Conservation (phyloP, 2,797 vertebrate species). For the Agapornis canus region DNA sequence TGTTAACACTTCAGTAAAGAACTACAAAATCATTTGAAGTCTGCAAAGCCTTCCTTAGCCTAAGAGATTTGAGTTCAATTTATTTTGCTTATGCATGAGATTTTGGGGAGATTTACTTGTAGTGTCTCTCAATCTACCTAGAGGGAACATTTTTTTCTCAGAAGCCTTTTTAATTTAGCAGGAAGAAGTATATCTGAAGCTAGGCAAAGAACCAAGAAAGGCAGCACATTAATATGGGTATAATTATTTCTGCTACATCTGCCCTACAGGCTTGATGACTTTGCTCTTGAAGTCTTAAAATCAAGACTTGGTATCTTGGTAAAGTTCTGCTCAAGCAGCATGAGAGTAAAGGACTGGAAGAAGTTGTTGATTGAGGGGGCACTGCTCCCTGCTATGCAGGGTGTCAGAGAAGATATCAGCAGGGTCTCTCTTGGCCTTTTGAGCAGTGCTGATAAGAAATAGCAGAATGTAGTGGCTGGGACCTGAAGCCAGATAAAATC, state of each 20-base stretch:
- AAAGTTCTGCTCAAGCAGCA: background rate
- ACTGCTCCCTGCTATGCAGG: background rate
- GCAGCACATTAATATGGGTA: background rate
- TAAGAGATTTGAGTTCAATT: constrained; percentile 37
- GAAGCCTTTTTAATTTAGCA: constrained; percentile 9
- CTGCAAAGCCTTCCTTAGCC: constrained; percentile 31
- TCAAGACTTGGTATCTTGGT: background rate
- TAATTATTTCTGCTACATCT: constrained; percentile 27
- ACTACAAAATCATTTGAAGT: constrained; percentile 6
- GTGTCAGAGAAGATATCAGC: background rate
- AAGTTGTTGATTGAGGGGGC: background rate
- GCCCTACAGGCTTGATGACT: background rate
- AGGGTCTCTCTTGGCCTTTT: background rate
- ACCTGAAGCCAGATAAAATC: background rate
- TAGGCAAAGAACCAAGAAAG: background rate
- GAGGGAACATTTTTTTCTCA: background rate
- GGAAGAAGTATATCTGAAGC: background rate
- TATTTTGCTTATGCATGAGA: constrained; percentile 40
- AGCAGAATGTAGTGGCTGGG: background rate
- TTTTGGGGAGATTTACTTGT: constrained; percentile 15
- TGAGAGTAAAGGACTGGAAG: background rate
- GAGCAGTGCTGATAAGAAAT: background rate
- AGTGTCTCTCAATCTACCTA: background rate
- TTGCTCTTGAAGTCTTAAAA: constrained; percentile 15
- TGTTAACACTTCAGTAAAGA: constrained; percentile 43